phyloP scores from a whole-genome alignment of 2,113 vertebrate species.

The Gnathonemus longibarbis region DNA sequence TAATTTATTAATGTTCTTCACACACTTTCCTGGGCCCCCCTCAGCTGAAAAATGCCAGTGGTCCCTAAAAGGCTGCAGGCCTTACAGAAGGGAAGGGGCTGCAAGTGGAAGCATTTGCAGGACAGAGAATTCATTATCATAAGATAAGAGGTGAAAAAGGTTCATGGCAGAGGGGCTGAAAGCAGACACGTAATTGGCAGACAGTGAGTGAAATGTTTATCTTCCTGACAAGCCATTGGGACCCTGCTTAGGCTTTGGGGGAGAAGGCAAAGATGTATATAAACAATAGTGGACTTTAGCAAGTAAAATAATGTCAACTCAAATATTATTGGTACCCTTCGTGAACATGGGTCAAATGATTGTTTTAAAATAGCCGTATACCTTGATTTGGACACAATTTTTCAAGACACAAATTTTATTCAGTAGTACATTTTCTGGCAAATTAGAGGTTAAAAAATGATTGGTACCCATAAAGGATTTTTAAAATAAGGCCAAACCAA shows the following conservation, averaged over 20 bases:
- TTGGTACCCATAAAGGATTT: neutral
- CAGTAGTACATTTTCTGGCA: neutral
- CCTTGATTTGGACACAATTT: neutral
- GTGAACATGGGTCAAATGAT: neutral
- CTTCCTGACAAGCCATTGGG: constrained; percentile 31
- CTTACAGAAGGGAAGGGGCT: constrained; percentile 31
- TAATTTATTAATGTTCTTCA: neutral
- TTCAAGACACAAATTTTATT: neutral
- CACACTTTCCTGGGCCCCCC: neutral
- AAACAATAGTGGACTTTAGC: neutral
- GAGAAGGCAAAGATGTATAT: constrained; percentile 16
- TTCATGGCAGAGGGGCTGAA: constrained; percentile 31
- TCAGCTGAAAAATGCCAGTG: neutral
- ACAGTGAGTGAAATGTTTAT: constrained; percentile 36
- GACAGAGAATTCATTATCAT: constrained; percentile 42
- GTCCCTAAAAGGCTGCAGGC: constrained; percentile 20
- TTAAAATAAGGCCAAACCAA: neutral
- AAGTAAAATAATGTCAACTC: neutral
- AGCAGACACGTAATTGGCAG: constrained; percentile 44
- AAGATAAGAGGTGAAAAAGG: constrained; percentile 41
- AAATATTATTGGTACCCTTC: neutral
- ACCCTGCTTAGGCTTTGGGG: neutral
- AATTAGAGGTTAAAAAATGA: neutral
- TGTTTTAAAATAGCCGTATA: neutral
- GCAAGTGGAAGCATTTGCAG: neutral